A percentile compares a stretch with the other conserved stretches of the same genome.
These are phyloP conservation scores for Gryllus longicercus DNA, from an alignment of 2,888 invertebrate species.

Conservation along the genomic window DNA sequence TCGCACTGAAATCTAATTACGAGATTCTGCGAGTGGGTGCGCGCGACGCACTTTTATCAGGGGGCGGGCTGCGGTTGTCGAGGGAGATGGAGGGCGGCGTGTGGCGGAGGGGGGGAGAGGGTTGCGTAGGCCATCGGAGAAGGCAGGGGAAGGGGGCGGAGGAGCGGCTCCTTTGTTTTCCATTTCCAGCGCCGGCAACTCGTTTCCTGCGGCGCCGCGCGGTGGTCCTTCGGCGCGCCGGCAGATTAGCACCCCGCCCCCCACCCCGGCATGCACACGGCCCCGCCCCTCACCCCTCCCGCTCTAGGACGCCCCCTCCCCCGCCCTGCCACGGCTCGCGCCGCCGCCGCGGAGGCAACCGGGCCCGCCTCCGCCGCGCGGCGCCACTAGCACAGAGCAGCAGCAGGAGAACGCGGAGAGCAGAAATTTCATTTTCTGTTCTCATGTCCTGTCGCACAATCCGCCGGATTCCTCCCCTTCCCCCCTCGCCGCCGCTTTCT, in stretches of 20 bases:
- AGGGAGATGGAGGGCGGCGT: not conserved
- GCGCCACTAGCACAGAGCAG: not conserved
- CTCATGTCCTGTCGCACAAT: constrained; percentile 19
- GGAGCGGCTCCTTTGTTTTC: constrained; percentile 45
- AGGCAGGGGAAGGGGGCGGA: not conserved
- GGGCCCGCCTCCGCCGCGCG: too few species aligned
- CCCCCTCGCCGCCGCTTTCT: not conserved
- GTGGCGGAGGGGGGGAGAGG: not conserved
- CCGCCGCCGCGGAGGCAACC: too few species aligned
- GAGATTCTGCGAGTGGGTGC: too few species aligned
- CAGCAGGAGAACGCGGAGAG: not conserved
- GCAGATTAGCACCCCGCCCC: constrained; percentile 19
- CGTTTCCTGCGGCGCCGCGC: constrained; percentile 44
- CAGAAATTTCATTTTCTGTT: constrained; percentile 25
- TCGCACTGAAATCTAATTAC: too few species aligned
- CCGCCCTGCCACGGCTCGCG: too few species aligned
- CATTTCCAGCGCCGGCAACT: constrained; percentile 45
- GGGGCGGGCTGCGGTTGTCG: too few species aligned
- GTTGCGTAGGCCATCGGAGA: not conserved
- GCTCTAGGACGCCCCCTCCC: not conserved
- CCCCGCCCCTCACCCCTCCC: not conserved
- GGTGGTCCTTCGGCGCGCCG: constrained; percentile 31
- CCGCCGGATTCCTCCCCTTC: not conserved
- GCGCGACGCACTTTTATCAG: too few species aligned
- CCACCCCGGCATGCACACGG: not conserved